These are phyloP conservation scores for Isurus oxyrinchus DNA, from an alignment of 2,113 vertebrate genomes.

Conservation along the genomic window DNA sequence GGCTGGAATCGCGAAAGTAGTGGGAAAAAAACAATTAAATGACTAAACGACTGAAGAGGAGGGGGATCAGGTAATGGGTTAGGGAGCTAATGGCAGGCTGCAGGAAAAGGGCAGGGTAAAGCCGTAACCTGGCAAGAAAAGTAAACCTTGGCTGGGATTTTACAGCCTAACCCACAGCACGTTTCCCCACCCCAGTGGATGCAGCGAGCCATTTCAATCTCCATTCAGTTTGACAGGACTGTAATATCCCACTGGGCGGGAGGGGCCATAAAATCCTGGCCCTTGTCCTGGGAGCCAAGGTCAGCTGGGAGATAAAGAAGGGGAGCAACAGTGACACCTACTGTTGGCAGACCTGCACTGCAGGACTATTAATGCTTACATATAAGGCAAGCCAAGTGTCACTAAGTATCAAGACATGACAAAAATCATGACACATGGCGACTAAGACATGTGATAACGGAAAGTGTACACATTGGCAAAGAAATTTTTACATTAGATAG, in stretches of 20 bases:
- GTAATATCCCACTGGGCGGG: no score
- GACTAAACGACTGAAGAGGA: background rate
- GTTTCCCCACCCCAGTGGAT: no score
- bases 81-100: background rate
- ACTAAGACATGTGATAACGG: background rate
- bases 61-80: background rate
- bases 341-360: background rate
- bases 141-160: background rate
- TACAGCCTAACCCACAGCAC: no score
- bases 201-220: no score
- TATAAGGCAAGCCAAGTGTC: background rate
- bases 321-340: background rate
- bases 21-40: background rate
- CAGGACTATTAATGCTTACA: background rate
- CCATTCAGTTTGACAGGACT: no score
- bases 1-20: background rate
- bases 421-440: background rate
- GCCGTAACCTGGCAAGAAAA: no score
- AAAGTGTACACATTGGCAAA: background rate
- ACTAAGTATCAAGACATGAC: background rate
- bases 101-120: background rate
- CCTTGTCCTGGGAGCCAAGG: background rate
- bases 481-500: background rate
- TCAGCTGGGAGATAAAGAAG: background rate
- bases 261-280: no score